Conservation (phyloP, 2,888 invertebrate species). For the Eristalinus aeneus region DNA sequence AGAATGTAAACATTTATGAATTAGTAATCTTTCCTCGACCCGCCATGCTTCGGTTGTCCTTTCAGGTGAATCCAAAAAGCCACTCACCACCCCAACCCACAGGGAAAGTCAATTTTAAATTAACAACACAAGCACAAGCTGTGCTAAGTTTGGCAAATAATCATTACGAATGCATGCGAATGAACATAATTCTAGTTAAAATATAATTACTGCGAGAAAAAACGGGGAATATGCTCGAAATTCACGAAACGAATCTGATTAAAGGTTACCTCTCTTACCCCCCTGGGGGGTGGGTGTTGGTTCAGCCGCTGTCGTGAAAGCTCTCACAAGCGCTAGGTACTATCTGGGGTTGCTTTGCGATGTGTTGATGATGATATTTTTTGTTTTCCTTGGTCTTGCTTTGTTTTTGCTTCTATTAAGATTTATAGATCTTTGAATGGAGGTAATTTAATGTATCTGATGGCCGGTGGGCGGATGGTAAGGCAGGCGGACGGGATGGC, state of each 20-base stretch:
- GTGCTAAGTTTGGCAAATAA: not conserved
- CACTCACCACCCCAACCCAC: not conserved
- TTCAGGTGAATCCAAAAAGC: not conserved
- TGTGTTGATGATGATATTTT: not conserved
- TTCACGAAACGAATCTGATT: not conserved
- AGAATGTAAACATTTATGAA: not conserved
- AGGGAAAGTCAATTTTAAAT: not conserved
- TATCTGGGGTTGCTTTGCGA: constrained; percentile 35
- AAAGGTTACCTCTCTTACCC: not conserved
- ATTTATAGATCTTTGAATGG: constrained; percentile 56
- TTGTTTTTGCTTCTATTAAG: constrained; percentile 25
- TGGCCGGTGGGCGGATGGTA: not conserved
- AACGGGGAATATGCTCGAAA: not conserved
- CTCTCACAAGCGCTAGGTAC: not conserved
- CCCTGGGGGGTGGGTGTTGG: not conserved
- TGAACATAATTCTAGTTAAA: not conserved
- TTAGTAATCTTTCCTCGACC: not conserved
- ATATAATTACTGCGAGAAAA: not conserved
- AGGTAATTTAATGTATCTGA: constrained; percentile 31
- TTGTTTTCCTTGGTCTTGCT: not conserved
- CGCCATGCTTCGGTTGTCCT: too few relatives aligned
- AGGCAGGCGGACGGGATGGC: not conserved
- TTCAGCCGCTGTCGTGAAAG: not conserved
- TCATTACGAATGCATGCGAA: not conserved
- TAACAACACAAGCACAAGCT: not conserved